A percentile compares a stretch with the other conserved stretches of the same genome.
These are phyloP conservation scores for Aselliscus stoliczkanus DNA, from an alignment of 2,797 vertebrate genomes.

Conservation along the genomic window DNA sequence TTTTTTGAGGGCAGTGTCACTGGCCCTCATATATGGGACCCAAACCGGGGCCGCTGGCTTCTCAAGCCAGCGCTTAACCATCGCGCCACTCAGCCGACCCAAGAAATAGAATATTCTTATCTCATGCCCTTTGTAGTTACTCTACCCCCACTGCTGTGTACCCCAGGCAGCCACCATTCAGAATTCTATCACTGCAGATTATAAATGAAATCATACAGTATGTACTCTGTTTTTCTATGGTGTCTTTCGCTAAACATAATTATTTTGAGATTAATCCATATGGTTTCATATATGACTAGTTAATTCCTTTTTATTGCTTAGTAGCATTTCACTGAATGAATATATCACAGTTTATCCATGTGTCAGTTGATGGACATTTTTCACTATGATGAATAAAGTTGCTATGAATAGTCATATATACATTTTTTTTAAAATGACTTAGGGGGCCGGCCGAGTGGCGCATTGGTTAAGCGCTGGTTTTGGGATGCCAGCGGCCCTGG, in stretches of 20 bases:
- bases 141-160: background rate
- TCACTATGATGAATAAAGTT: background rate
- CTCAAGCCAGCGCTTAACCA: no score
- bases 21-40: no score
- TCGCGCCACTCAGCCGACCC: no score
- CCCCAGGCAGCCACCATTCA: background rate
- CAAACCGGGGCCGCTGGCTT: no score
- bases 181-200: background rate
- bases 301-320: constrained; percentile 21
- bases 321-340: background rate
- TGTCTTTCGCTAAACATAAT: background rate
- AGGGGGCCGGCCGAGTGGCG: no score
- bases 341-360: background rate
- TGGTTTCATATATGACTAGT: background rate
- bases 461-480: no score
- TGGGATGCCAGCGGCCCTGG: no score
- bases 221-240: background rate
- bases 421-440: no score
- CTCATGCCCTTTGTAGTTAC: background rate
- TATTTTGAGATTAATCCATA: background rate
- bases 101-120: background rate
- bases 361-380: background rate
- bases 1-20: no score
- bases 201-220: background rate
- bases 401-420: background rate